Evolutionary conservation across 2,113 vertebrate genomes (phyloP), one percentile per base, ranked within the genome.

Genomic region (Nansenia antarctica): DNA sequence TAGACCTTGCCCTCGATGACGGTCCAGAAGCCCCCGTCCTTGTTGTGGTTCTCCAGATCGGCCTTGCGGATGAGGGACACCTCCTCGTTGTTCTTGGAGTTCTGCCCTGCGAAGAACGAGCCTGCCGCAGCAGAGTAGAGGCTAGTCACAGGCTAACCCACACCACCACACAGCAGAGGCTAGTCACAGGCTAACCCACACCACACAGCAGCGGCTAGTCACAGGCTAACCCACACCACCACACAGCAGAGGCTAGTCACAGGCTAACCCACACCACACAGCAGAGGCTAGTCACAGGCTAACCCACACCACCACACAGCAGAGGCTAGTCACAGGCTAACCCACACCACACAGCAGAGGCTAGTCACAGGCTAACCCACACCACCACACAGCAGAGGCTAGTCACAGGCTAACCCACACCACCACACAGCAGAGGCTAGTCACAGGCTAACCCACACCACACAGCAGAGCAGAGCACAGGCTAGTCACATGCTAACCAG

Each of bases 41-140:
- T 99, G 87, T 99, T 99, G 86, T 99, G 98, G 84, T 99, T 99
- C 87, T 99, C 98, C 82, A 99, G 82, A 83, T 99, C 97, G 57
- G 96, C 96, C 90, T 98, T 99, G 67, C 98, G 95, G 81, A 99
- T 99, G 27, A 98, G 93, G 0, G 96, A 98, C 66, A 98, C 94
- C 72, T 99, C 98, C 61, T 99, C 98, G 1, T 98, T 99, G 89
- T 97, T 99, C 78, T 94, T 96, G 64, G 94, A 94, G 65, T 91
- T 97, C 73, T 95, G 95, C 1, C 94, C 94, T 82, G 92, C 92
- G 80, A 98, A 96, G 92, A 98, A 98, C 3, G 94, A 96, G 29
- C 96, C 97, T 99, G 84, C 58, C 73, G 47, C 53, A 58, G 69
- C 47, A 77, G 42, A 74, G 70, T 15, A 49, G 18, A 30, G 26